These are phyloP conservation scores for Plemyria rubiginata DNA, from an alignment of 2,888 invertebrate species.

Conservation along the genomic window DNA sequence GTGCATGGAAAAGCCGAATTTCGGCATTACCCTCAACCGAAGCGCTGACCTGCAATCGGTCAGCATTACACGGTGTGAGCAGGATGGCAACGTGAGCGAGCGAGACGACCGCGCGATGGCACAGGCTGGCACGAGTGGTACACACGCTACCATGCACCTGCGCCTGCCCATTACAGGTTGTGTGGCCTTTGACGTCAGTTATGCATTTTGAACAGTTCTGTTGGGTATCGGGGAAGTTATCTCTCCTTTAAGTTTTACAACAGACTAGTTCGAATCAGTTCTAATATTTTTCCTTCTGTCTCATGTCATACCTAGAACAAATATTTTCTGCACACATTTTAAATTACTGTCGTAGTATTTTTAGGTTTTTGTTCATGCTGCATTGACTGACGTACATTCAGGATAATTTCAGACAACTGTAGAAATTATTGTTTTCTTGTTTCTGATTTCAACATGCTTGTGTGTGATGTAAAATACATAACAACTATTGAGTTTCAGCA, in stretches of 20 bases:
- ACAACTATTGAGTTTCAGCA: no score
- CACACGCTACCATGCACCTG: constrained; percentile 37
- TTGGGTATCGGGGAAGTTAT: not conserved
- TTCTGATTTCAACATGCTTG: no score
- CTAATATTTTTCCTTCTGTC: not conserved
- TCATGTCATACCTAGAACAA: no score
- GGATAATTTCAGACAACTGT: no score
- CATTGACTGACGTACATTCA: no score
- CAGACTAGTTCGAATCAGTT: no score
- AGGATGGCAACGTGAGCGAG: constrained; percentile 42
- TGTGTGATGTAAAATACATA: no score
- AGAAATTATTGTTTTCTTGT: no score
- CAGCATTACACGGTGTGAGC: constrained; percentile 30
- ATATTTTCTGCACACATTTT: no score
- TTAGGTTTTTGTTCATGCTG: no score
- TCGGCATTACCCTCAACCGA: constrained; percentile 5
- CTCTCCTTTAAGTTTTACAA: not conserved
- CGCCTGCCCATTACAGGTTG: constrained; percentile 33
- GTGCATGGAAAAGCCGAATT: not conserved
- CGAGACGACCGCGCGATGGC: constrained; percentile 53
- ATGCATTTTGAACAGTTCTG: constrained; percentile 23
- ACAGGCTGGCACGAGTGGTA: constrained; percentile 69
- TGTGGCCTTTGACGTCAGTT: constrained; percentile 20
- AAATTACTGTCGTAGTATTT: no score
- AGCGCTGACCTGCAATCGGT: constrained; percentile 15